Percentiles rank a stretch among this genome's conserved stretches.
Conservation (phyloP, 2,888 invertebrate species). For the Leistus spinibarbis region DNA sequence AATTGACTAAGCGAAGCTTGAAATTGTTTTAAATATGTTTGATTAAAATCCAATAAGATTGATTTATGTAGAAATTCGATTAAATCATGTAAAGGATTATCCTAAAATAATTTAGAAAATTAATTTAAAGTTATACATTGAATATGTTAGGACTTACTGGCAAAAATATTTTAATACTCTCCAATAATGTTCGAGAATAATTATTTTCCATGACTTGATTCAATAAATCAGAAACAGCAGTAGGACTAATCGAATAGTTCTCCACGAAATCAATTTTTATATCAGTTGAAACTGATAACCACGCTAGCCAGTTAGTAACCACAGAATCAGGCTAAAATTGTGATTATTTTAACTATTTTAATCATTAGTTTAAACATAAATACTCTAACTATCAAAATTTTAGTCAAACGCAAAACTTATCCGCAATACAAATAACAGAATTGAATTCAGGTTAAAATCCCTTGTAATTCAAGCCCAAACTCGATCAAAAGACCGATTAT, state of each 20-base stretch:
- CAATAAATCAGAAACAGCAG: constrained; percentile 55
- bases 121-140: constrained; percentile 18
- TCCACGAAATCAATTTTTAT: constrained; percentile 44
- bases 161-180: constrained; percentile 74
- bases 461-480: no score
- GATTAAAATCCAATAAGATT: constrained; percentile 52
- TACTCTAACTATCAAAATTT: no score
- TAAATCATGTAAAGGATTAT: constrained; percentile 64
- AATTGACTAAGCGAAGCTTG: constrained; percentile 48
- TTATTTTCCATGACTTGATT: constrained; percentile 62
- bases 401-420: no score
- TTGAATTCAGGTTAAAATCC: no score
- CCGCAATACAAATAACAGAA: no score
- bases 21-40: constrained; percentile 53
- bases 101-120: constrained; percentile 58
- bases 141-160: constrained; percentile 59
- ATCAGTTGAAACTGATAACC: constrained; percentile 57
- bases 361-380: no score
- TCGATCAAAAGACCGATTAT: no score
- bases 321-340: constrained; percentile 65
- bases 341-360: constrained; percentile 17
- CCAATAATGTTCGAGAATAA: constrained; percentile 65
- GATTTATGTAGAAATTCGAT: constrained; percentile 51
- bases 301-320: constrained; percentile 66
- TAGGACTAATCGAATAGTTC: constrained; percentile 41